phyloP scores from a whole-genome alignment of 2,113 vertebrate species.

The Dromas ardeola region DNA sequence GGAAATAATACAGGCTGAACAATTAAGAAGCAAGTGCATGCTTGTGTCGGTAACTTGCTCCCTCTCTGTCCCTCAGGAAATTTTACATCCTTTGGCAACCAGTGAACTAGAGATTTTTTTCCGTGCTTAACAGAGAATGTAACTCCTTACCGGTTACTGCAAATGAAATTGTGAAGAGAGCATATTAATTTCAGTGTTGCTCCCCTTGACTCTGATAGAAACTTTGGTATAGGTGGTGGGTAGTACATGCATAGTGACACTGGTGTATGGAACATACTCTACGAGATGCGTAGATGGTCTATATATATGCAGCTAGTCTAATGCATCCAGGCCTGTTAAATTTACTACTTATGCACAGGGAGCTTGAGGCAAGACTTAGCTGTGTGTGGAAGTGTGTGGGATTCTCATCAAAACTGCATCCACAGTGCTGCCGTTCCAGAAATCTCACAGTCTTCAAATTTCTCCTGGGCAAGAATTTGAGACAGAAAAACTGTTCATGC shows the following conservation, averaged over 20 bases:
- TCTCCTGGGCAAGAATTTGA: background rate
- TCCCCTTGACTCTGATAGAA: background rate
- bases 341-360: background rate
- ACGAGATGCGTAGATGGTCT: background rate
- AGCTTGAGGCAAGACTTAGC: background rate
- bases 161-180: background rate
- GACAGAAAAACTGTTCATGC: background rate
- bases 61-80: background rate
- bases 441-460: background rate
- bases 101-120: background rate
- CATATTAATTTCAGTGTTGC: background rate
- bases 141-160: background rate
- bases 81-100: background rate
- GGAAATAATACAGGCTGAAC: background rate
- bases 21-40: background rate
- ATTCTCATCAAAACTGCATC: background rate
- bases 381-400: background rate
- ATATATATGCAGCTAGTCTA: fast-evolving
- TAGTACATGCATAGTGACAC: too few relatives aligned
- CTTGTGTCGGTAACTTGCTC: background rate
- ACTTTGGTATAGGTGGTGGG: background rate
- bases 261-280: background rate
- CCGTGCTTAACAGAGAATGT: background rate
- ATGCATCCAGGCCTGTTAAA: background rate
- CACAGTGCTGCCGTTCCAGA: background rate